These are phyloP conservation scores for Pandemis heparana DNA, from an alignment of 2,888 invertebrate genomes.

Conservation along the genomic window DNA sequence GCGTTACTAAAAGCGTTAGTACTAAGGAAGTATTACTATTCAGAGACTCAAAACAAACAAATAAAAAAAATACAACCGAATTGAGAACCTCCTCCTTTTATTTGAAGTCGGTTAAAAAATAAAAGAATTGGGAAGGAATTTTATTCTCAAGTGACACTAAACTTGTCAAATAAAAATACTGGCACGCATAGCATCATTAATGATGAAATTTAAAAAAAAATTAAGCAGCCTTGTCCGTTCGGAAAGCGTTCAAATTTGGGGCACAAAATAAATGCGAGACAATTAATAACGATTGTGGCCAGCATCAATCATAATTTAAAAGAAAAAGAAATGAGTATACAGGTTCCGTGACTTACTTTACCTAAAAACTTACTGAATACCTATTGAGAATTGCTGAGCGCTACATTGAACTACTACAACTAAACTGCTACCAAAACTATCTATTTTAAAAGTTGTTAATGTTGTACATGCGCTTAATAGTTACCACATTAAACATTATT, in stretches of 20 bases:
- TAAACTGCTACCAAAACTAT: neutral
- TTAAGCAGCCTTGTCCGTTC: neutral
- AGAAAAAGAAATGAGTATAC: constrained; percentile 5
- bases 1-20: too few species aligned
- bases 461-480: constrained; percentile 17
- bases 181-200: neutral
- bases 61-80: too few species aligned
- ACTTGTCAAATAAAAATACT: neutral
- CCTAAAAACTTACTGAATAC: too few species aligned
- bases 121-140: neutral
- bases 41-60: neutral
- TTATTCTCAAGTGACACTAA: neutral
- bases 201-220: neutral
- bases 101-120: too few species aligned
- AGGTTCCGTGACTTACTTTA: too few species aligned
- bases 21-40: too few species aligned
- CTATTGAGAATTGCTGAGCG: too few species aligned
- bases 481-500: constrained; percentile 11
- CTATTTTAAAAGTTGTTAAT: constrained; percentile 7
- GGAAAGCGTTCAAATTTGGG: constrained; percentile 36
- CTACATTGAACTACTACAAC: neutral
- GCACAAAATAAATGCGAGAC: constrained; percentile 12
- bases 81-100: too few species aligned
- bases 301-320: constrained; percentile 48
- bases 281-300: constrained; percentile 48